Evolutionary conservation across 2,888 invertebrate genomes (phyloP), one percentile per base, ranked within the genome.

Genomic region (Dynastes maya): DNA sequence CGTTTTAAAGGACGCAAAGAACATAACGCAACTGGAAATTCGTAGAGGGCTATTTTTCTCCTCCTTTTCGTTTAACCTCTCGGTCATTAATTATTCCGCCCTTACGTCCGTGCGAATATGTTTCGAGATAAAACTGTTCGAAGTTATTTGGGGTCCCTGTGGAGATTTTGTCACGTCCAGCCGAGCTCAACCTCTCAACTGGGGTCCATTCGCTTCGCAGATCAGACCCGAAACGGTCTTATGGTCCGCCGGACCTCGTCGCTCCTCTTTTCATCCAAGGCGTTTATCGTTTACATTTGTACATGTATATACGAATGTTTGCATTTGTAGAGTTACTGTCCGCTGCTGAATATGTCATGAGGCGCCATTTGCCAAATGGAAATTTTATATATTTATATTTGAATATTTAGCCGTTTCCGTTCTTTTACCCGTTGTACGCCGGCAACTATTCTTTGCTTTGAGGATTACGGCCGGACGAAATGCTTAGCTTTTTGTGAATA

Each of bases 101-200:
- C 64, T 77, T 72, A 68, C 45, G 76, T 63, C 76, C 51, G 71
- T 67, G 58, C 76, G 53, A 79, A 79, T 77, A 79, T 79, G 55
- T 77, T 72, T 58, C 77, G 53, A 64, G 68, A 67, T 76, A 74
- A 71, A 76, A 79, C 67, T 55, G 74, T 77, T 72, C 77, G 77
- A 79, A 76, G 77, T 75, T 80, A 83, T 84, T 85, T 85, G 84
- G 85, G 85, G 84, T 89, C 89, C 89, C 89, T 84, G 85, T 86
- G 89, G 89, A 89, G 88, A 88, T 89, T 89, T 89, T 89, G 88
- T 88, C 88, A 89, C 88, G 88, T 88, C 87, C 87, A 82, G 83
- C 22, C 83, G 84, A 85, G 85, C 85, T 86, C 85, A 85, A 85
- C 85, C 85, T 83, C 84, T 84, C 85, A 82, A 81, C 85, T 83